phyloP scores from a whole-genome alignment of 2,888 invertebrate genomes.

The Amphipoea lucens region DNA sequence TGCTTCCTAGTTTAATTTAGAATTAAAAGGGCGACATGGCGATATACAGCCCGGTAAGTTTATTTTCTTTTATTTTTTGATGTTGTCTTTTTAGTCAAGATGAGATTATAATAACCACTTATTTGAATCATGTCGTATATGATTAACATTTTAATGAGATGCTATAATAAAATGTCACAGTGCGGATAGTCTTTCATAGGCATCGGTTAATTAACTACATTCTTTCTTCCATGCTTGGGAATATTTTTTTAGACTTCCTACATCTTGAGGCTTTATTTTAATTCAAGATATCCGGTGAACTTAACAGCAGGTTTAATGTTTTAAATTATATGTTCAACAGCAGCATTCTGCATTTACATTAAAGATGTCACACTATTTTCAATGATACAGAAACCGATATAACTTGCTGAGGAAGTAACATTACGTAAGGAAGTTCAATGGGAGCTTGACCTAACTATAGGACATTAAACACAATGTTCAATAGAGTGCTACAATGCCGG shows the following conservation, averaged over 20 bases:
- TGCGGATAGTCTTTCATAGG: constrained; percentile 42
- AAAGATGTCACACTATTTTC: not conserved
- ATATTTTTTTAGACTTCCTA: constrained; percentile 25
- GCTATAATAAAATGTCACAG: constrained; percentile 61
- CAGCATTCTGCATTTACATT: not conserved
- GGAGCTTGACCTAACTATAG: constrained; percentile 12
- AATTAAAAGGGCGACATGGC: constrained; percentile 82
- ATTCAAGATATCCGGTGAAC: constrained; percentile 9
- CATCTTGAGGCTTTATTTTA: constrained; percentile 3
- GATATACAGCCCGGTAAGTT: constrained; percentile 80
- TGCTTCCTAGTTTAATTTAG: constrained; percentile 84
- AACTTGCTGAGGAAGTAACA: not conserved
- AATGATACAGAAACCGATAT: not conserved
- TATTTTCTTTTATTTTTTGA: constrained; percentile 49
- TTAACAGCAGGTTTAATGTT: not conserved
- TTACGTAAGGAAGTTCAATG: constrained; percentile 52
- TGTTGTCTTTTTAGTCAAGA: constrained; percentile 28
- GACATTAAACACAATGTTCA: constrained; percentile 16
- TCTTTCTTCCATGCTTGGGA: constrained; percentile 26
- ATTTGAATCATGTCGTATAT: constrained; percentile 47
- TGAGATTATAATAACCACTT: constrained; percentile 55
- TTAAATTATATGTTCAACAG: not conserved
- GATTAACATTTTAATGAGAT: constrained; percentile 65
- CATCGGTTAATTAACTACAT: constrained; percentile 45
- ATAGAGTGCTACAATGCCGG: not conserved